Base-by-base conservation (phyloP, 2,888 invertebrate genomes). In the Nowickia ferox region DNA sequence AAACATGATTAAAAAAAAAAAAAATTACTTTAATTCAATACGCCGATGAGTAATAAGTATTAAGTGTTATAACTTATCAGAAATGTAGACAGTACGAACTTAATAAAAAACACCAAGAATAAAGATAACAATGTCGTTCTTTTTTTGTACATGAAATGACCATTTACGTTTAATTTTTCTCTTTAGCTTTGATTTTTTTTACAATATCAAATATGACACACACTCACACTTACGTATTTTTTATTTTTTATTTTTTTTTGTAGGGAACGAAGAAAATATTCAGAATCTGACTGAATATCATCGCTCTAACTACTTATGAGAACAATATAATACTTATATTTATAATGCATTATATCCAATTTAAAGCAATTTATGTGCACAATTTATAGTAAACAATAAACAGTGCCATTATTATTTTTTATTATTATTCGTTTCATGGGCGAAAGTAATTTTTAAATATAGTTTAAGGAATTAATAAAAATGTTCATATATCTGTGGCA, bases 351-450 rank as follows among this genome's bases (percentile, higher is more conserved):
- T 63, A 42, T 69, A 69, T 69, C 76, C 69, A 83, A 83, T 77
- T 76, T 77, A 76, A 83, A 66, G 76, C 48, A 83, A 72, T 83
- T 79, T 79, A 72, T 77, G 57, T 77, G 69, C 63, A 51, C 69
- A 83, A 63, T 71, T 71, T 46, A 79, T 79, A 69, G 55, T 71
- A 79, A 76, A 77, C 9, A 57, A 79, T 65, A 63, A 71, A 78
- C 51, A 19, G 63, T 22, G 79, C 55, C 53, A 61, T 79, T 79
- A 44, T 69, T 57, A 53, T 75, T 63, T 11, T 63, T 63, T 30
- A 55, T 42, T 69, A 53, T 53, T 40, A 53, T 59, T 59, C 46
- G 53, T 72, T 71, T 72, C 63, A 71, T 71, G 71, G 79, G 19
- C 71, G 71, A 65, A 63, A 65, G 38, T 61, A 38, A 55, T 79